phyloP scores from a whole-genome alignment of 2,113 vertebrate species.

The Grammomys surdaster region DNA sequence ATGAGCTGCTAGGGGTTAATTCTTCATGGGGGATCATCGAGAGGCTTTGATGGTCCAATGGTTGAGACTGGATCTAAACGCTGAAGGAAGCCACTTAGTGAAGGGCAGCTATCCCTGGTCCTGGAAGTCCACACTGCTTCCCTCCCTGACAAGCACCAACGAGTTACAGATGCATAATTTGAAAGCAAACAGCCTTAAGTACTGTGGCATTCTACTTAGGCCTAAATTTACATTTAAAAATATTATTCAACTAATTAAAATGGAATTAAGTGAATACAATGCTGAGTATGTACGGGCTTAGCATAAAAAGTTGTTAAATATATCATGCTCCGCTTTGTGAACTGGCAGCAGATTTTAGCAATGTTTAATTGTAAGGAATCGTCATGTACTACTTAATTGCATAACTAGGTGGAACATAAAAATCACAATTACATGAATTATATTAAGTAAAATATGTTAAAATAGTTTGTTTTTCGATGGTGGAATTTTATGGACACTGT shows the following conservation, averaged over 20 bases:
- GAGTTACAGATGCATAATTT: conserved; percentile 74
- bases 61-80: background rate
- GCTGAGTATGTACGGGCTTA: conserved; percentile 87
- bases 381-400: conserved; percentile 87
- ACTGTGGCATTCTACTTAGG: conserved; percentile 82
- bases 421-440: conserved; percentile 87
- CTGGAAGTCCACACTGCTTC: background rate
- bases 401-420: conserved; percentile 87
- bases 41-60: background rate
- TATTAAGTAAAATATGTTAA: conserved; percentile 89
- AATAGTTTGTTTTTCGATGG: conserved; percentile 85
- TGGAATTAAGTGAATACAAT: conserved; percentile 87
- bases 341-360: conserved; percentile 84
- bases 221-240: conserved; percentile 86
- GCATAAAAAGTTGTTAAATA: conserved; percentile 88
- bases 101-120: background rate
- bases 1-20: background rate
- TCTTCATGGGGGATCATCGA: background rate
- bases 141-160: conserved; percentile 44
- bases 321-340: conserved; percentile 82
- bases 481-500: conserved; percentile 86
- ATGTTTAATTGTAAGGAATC: conserved; percentile 89
- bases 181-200: conserved; percentile 82
- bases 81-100: too few species aligned
- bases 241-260: conserved; percentile 89